These are phyloP conservation scores for Xiphophorus couchianus DNA, from an alignment of 2,113 vertebrate species.

Conservation along the genomic window DNA sequence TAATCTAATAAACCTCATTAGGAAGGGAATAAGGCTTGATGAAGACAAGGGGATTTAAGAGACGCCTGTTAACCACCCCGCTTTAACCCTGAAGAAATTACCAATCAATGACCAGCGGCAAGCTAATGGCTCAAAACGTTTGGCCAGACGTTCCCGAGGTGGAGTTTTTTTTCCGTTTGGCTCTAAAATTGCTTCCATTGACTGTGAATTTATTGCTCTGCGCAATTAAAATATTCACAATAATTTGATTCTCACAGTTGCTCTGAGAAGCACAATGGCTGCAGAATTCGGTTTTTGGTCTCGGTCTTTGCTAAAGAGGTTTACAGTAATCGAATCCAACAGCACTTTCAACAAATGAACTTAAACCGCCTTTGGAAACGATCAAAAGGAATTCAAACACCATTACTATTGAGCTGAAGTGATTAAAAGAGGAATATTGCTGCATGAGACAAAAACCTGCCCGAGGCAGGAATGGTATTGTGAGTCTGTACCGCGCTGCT, in stretches of 20 bases:
- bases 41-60: constrained; percentile 66
- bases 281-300: constrained; percentile 46
- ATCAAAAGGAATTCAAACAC: constrained; percentile 73
- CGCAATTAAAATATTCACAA: neutral
- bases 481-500: constrained; percentile 33
- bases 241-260: neutral
- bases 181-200: neutral
- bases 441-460: constrained; percentile 54
- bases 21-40: constrained; percentile 69
- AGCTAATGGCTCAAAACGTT: constrained; percentile 66
- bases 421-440: constrained; percentile 75
- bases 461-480: constrained; percentile 53
- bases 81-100: constrained; percentile 63
- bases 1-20: constrained; percentile 84
- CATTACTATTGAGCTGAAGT: constrained; percentile 68
- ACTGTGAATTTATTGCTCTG: neutral
- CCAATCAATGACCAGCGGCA: constrained; percentile 64
- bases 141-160: constrained; percentile 28
- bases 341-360: constrained; percentile 68
- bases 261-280: constrained; percentile 6
- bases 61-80: constrained; percentile 49
- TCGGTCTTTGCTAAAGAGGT: constrained; percentile 66
- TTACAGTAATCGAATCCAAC: constrained; percentile 61
- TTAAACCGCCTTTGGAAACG: constrained; percentile 70
- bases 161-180: constrained; percentile 16